Evolutionary conservation across 1,140 invertebrate species (phyloP).

Genomic region (Rhizoglyphus robini): DNA sequence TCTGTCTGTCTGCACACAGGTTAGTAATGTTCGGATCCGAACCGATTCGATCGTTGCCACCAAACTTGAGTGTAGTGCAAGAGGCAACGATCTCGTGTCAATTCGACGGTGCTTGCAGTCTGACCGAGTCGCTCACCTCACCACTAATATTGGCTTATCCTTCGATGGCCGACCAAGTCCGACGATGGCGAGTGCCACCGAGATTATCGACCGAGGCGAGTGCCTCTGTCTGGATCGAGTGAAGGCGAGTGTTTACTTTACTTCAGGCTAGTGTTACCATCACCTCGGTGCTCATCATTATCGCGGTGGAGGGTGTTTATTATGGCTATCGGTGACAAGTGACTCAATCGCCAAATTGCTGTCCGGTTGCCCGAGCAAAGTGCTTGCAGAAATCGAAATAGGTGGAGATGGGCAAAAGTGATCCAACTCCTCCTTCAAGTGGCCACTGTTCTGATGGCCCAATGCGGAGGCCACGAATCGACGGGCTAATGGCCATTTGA

Average conservation of each 20-base stretch:
- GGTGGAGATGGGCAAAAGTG: not conserved
- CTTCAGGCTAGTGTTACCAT: not conserved
- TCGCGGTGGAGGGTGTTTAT: constrained; percentile 1
- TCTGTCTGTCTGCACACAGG: too few species aligned
- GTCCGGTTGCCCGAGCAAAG: not conserved
- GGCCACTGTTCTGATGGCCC: not conserved
- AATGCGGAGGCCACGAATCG: not conserved
- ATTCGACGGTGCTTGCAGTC: too few species aligned
- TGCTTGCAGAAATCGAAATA: too few species aligned
- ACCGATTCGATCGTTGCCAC: too few species aligned
- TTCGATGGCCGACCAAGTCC: too few species aligned
- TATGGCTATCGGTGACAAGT: constrained; percentile 7
- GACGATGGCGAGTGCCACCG: not conserved
- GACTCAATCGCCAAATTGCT: not conserved
- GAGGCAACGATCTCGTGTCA: too few species aligned
- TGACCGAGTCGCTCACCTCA: too few species aligned
- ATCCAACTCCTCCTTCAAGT: not conserved
- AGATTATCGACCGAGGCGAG: not conserved
- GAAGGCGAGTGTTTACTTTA: not conserved
- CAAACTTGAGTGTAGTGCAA: too few species aligned
- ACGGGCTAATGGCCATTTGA: not conserved
- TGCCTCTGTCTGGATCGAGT: not conserved
- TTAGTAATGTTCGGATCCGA: too few species aligned
- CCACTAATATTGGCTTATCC: too few species aligned
- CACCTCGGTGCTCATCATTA: not conserved